These are phyloP conservation scores for Diuraphis noxia DNA, from an alignment of 1,140 invertebrate species.

Conservation along the genomic window DNA sequence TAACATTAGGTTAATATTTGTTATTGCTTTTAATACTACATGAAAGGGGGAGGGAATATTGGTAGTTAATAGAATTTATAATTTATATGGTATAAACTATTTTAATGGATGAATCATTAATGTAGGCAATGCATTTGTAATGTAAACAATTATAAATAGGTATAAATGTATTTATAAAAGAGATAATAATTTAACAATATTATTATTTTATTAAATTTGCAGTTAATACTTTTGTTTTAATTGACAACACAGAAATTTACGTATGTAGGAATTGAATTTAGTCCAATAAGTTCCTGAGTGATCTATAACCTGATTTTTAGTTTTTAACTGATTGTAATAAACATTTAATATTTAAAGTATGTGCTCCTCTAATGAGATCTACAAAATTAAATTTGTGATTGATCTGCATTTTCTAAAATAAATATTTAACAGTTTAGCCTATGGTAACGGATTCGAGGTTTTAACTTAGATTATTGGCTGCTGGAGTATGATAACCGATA, in stretches of 20 bases:
- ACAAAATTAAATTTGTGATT: background rate
- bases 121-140: too few species aligned
- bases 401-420: background rate
- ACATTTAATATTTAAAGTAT: background rate
- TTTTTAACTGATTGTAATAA: background rate
- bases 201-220: background rate
- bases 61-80: background rate
- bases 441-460: background rate
- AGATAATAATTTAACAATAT: background rate
- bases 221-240: background rate
- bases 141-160: too few species aligned
- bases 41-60: background rate
- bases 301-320: background rate
- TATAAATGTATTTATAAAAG: too few species aligned
- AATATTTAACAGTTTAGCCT: background rate
- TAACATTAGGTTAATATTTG: background rate
- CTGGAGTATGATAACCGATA: background rate
- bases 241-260: background rate
- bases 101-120: too few species aligned
- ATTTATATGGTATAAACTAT: background rate
- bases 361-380: background rate
- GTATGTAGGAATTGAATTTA: background rate
- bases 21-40: too few species aligned
- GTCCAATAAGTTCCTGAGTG: background rate
- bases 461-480: too few species aligned